Evolutionary conservation across 2,113 vertebrate genomes (phyloP), one percentile per base, ranked within the genome.

Genomic region (Macquaria ambigua): DNA sequence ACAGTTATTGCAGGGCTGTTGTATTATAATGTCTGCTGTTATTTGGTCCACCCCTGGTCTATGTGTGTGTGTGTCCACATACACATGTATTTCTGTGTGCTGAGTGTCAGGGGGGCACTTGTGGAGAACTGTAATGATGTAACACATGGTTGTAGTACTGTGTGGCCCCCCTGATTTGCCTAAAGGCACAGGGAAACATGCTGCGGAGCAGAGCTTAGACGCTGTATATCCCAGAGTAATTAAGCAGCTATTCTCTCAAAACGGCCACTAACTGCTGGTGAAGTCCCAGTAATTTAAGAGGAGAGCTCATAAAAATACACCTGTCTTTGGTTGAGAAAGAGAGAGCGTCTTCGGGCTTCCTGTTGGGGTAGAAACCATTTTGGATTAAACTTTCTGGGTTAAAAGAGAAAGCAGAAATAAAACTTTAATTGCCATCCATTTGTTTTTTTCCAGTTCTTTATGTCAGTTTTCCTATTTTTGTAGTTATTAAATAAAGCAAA

Each of bases 281-380:
- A 97, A 96, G 94, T 96, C 95, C 95, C 96, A 95, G 95, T 95
- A 95, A 94, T 96, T 96, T 96, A 94, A 94, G 91, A 95, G 95
- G 91, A 93, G 93, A 91, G 87, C 93, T 97, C 95, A 95, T 97
- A 97, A 98, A 98, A 97, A 96, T 97, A 95, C 97, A 97, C 97
- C 97, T 97, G 97, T 95, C 94, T 95, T 90, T 84, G 92, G 50
- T 59, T 28, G 16, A 68, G 28, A 56, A 15, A 41, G 48, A 95
- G 94, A 16, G 93, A 96, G 92, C 90, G 89, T 96, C 95, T 96
- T n/a, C 1, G 15, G 31, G 25, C 21, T 20, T 67, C 31, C n/a
- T 74, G 43, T 58, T 37, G 39, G 3, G 2, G 56, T 4, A 61
- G 1, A 46, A 55, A 12, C 1, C 3, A 1, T 64, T 67, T 53